Conservation (phyloP, 2,797 vertebrate species). For the Pangasius macronema region DNA sequence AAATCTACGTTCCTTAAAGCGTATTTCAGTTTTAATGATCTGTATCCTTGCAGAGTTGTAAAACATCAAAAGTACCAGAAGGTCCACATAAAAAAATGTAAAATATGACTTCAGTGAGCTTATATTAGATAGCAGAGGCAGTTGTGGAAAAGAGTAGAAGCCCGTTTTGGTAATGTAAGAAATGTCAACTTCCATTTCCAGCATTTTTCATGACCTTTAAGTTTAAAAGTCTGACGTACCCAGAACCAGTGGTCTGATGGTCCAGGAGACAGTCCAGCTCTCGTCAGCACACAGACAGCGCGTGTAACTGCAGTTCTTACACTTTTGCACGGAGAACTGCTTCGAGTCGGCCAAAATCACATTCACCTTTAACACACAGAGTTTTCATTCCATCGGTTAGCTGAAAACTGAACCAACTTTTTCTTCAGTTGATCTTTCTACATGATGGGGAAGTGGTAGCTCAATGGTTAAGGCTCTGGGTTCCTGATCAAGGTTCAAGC, state of each 20-base stretch:
- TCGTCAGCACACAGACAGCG: constrained; percentile 78
- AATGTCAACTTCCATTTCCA: background rate
- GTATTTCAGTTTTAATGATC: background rate
- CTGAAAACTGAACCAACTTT: background rate
- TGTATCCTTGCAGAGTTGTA: background rate
- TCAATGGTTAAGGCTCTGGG: too few relatives aligned
- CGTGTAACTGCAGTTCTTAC: constrained; percentile 68
- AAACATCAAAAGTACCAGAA: too few relatives aligned
- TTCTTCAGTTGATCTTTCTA: background rate
- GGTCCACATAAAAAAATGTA: too few relatives aligned
- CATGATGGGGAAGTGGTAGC: background rate
- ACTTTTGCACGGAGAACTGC: constrained; percentile 63
- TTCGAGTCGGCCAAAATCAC: constrained; percentile 66
- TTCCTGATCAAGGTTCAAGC: too few relatives aligned
- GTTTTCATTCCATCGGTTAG: background rate
- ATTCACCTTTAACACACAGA: constrained; percentile 70
- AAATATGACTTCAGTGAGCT: too few relatives aligned
- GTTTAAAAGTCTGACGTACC: constrained; percentile 69
- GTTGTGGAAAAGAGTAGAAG: too few relatives aligned
- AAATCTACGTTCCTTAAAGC: background rate
- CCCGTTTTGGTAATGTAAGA: too few relatives aligned
- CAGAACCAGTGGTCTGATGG: constrained; percentile 70
- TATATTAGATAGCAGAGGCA: too few relatives aligned
- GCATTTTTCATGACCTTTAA: background rate
- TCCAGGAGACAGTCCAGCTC: constrained; percentile 80